A percentile compares a stretch with the other conserved stretches of the same genome.
phyloP scores from a whole-genome alignment of 2,797 vertebrate genomes.

The Atherinosoma microstoma region DNA sequence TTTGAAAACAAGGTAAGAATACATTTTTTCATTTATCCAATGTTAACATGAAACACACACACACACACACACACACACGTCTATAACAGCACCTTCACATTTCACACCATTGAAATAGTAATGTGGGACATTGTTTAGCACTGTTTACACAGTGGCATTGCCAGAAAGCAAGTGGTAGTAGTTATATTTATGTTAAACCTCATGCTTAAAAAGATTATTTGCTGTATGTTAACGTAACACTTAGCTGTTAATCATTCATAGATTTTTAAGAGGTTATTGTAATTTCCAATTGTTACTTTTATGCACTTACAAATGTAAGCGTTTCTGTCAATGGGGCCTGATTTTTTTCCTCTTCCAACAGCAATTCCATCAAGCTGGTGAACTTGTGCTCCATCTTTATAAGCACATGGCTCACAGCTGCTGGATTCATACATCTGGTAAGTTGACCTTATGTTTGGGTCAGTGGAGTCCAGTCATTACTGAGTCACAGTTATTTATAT shows the following conservation, averaged over 20 bases:
- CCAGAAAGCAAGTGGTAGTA: not conserved
- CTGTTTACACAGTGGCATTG: not conserved
- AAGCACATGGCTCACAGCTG: constrained; percentile 99
- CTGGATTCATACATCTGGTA: constrained; percentile 99
- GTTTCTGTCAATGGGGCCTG: constrained; percentile 22
- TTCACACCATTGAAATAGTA: not conserved
- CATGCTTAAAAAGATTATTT: not conserved
- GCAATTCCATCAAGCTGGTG: constrained; percentile 91
- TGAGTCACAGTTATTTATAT: no score
- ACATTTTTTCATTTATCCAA: not conserved
- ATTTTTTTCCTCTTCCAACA: constrained; percentile 34
- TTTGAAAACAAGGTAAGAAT: constrained; percentile 97
- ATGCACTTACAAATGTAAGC: not conserved
- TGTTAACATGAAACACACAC: not conserved
- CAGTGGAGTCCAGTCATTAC: not conserved
- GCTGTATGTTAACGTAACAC: not conserved
- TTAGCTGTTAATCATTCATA: not conserved
- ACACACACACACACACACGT: no score
- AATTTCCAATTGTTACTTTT: not conserved
- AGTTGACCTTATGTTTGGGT: constrained; percentile 73
- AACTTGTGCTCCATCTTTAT: constrained; percentile 99
- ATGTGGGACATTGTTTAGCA: not conserved
- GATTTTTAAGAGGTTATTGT: not conserved
- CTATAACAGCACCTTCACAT: not conserved
- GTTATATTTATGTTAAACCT: not conserved